Percentiles rank a stretch among this genome's conserved stretches.
phyloP scores from a whole-genome alignment of 2,113 vertebrate genomes.

The western clawed frog (Xenopus tropicalis) region DNA sequence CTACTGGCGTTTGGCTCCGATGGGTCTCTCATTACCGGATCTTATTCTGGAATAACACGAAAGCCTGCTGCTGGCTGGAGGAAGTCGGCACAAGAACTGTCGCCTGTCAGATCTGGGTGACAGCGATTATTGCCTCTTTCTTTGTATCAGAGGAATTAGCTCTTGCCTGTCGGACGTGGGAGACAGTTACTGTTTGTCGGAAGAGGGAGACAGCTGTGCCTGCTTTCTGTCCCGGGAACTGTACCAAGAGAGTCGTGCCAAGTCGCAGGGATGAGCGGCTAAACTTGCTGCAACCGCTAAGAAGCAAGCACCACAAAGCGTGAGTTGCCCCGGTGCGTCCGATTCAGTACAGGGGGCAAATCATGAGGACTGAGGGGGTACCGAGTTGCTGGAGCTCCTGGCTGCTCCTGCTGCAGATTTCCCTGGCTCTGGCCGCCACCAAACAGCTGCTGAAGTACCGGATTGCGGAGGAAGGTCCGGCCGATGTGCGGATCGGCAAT shows the following conservation, averaged over 20 bases:
- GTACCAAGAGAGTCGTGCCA: background rate
- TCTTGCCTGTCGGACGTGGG: background rate
- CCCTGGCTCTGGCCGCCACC: conserved; percentile 82
- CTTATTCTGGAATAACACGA: no score
- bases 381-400: conserved; percentile 55
- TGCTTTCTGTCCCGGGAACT: background rate
- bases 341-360: conserved; percentile 14
- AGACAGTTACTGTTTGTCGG: background rate
- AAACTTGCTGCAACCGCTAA: background rate
- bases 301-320: no score
- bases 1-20: no score
- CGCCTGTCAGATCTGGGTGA: no score
- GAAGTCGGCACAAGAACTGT: no score
- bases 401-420: conserved; percentile 74
- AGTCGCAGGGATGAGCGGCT: background rate
- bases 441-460: conserved; percentile 95
- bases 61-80: no score
- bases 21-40: no score
- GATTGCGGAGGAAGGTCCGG: conserved; percentile 89
- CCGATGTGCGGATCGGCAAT: conserved; percentile 92
- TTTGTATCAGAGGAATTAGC: no score
- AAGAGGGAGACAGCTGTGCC: no score
- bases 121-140: no score
- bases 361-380: conserved; percentile 62
- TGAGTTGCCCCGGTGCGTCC: background rate